Evolutionary conservation across 1,140 invertebrate genomes (phyloP), one percentile per base, ranked within the genome.

Genomic region (Papilio machaon): DNA sequence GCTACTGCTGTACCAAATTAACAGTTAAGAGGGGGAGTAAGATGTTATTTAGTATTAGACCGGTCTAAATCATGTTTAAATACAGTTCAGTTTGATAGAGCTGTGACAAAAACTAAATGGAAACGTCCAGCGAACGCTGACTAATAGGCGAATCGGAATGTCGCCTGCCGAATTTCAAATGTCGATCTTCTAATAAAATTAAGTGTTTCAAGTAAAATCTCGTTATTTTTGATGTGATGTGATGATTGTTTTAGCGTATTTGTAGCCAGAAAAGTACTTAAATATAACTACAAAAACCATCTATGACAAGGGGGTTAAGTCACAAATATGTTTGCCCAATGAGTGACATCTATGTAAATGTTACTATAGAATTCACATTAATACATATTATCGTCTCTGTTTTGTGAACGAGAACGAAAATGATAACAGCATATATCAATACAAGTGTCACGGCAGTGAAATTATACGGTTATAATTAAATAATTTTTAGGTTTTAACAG

Each of bases 111-210:
- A 76, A 76, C 46, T 76, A 76, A 76, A 76, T 76, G 9, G 19
- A 49, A 54, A 76, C 74, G 4, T n/a, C 46, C 17, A 75, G n/a
- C n/a, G n/a, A 47, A 76, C 74, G 47, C 19, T 75, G 8, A 52
- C 47, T 9, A 19, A 54, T 54, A 47, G 43, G 52, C 47, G 30
- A 76, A 30, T 30, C 47, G 74, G 74, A 76, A 76, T 76, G 74
- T 76, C 47, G 74, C 74, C 74, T 52, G 74, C 11, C 35, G 73
- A 74, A 74, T 74, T 47, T 76, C 74, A 76, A 76, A 52, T 52
- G 74, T 76, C 74, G 47, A 54, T 49, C 46, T 52, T 19, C 74
- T 76, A 76, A 76, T 76, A 76, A 76, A 76, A 47, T 76, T 52
- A 76, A 47, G 19, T 76, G 19, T 49, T 54, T 30, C 43, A 19